phyloP scores from a whole-genome alignment of 1,140 invertebrate genomes.

The Druon quercuslanigerum region DNA sequence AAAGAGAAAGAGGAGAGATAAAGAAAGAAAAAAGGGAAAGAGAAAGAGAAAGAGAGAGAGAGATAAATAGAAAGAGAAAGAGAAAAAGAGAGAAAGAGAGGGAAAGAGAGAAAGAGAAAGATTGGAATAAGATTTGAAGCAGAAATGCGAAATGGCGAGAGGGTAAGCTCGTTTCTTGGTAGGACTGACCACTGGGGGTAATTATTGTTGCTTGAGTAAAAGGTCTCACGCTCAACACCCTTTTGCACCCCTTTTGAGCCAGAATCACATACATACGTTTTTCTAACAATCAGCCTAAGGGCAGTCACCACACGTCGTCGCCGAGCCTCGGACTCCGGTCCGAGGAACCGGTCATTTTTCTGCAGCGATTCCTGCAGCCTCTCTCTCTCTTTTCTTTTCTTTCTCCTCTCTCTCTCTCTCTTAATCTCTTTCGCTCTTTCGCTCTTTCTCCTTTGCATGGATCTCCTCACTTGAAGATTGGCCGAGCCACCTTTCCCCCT shows the following conservation, averaged over 20 bases:
- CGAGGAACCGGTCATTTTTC: slow-evolving; percentile 68
- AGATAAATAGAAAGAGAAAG: no score
- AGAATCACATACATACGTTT: slow-evolving; percentile 35
- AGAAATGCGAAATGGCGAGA: slow-evolving; percentile 23
- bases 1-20: not conserved
- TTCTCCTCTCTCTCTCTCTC: slow-evolving; percentile 43
- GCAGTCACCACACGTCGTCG: slow-evolving; percentile 30
- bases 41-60: not conserved
- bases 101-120: not conserved
- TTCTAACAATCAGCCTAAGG: slow-evolving; percentile 33
- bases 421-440: slow-evolving; percentile 49
- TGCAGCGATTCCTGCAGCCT: slow-evolving; percentile 60
- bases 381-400: no score
- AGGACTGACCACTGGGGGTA: slow-evolving; percentile 67
- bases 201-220: slow-evolving; percentile 68
- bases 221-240: slow-evolving; percentile 68
- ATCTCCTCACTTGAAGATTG: slow-evolving; percentile 3
- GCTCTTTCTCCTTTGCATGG: slow-evolving; percentile 29
- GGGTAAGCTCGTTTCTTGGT: slow-evolving; percentile 54
- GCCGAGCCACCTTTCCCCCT: slow-evolving; percentile 31
- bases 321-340: slow-evolving; percentile 23
- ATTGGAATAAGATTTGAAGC: slow-evolving; percentile 13
- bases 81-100: no score
- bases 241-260: slow-evolving; percentile 44
- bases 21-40: not conserved